Evolutionary conservation across 2,113 vertebrate genomes (phyloP), one percentile per base, ranked within the genome.

Genomic region (Plecotus auritus): DNA sequence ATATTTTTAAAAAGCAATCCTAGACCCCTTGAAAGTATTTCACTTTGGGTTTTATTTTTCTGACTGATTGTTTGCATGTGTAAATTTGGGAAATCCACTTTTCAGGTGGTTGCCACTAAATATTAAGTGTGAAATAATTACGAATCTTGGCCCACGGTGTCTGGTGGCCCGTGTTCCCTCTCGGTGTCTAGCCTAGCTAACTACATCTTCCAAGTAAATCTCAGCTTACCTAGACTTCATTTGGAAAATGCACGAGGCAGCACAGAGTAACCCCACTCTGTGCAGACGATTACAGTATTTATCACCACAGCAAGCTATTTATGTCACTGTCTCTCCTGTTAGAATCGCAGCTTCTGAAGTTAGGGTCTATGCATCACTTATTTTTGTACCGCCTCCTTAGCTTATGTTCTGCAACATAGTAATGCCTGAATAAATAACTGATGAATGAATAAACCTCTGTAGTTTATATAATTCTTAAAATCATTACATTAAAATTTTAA

Each of bases 21-120:
- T 61, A 78, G 82, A 84, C 42, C 30, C 35, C 70, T 92, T 37
- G 51, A 82, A 87, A 61, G 10, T 13, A 80, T 61, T 88, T 85
- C 45, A 72, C 66, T 88, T 94, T 81, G 69, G 72, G 22, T 93
- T 97, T 95, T 87, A 35, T 81, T 82, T 93, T 93, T 84, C 30
- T 61, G 78, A 49, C 12, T 66, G 89, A 56, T 51, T 72, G 9
- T 89, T 40, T 40, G 11, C 59, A 67, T 30, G 66, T 0, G 37
- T 40, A 64, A 56, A 84, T 49, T 77, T 85, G 66, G 59, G 32
- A 89, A 94, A 49, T 67, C 23, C 12, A 37, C 67, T 70, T 72
- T 92, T 85, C 35, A 73, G 61, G 78, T 56, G 66, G 54, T 30
- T 66, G 51, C 20, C 12, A 49, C 30, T 80, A 54, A 90, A 64